Percentiles rank a stretch among this genome's conserved stretches.
Evolutionary conservation across 2,888 invertebrate species (phyloP).

Genomic region (Hyalella azteca): DNA sequence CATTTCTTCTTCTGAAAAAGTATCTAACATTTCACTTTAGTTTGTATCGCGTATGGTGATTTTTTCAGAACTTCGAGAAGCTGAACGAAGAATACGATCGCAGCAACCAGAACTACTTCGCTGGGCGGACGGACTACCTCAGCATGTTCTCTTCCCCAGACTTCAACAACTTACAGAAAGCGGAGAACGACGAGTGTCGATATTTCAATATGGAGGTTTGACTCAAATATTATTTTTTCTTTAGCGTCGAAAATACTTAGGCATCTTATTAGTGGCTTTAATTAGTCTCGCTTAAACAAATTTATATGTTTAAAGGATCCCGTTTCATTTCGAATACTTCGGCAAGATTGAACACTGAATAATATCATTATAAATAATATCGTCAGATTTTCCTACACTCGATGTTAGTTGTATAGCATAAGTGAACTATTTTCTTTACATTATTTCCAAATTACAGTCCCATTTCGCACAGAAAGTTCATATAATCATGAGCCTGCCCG

Average conservation of each 20-base stretch:
- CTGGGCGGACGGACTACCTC: slow-evolving; percentile 50
- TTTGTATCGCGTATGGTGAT: no score
- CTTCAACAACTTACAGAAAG: slow-evolving; percentile 45
- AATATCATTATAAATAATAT: neutral
- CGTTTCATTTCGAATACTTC: neutral
- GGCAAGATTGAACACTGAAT: neutral
- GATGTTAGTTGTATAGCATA: no score
- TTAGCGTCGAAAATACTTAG: neutral
- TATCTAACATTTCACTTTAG: no score
- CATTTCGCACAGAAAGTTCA: neutral
- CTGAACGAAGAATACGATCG: slow-evolving; percentile 48
- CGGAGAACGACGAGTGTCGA: neutral
- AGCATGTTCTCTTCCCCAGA: slow-evolving; percentile 49
- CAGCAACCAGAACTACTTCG: slow-evolving; percentile 52
- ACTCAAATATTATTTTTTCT: neutral
- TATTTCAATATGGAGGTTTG: slow-evolving; percentile 44
- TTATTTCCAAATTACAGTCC: neutral
- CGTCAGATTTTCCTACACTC: no score
- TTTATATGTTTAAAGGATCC: no score
- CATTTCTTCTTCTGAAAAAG: no score
- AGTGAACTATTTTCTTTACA: neutral
- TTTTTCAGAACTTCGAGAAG: slow-evolving; percentile 47
- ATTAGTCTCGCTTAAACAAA: neutral
- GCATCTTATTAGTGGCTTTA: neutral
- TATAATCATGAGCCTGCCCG: neutral